phyloP scores from a whole-genome alignment of 2,888 invertebrate genomes.

The Nudaria mundana region DNA sequence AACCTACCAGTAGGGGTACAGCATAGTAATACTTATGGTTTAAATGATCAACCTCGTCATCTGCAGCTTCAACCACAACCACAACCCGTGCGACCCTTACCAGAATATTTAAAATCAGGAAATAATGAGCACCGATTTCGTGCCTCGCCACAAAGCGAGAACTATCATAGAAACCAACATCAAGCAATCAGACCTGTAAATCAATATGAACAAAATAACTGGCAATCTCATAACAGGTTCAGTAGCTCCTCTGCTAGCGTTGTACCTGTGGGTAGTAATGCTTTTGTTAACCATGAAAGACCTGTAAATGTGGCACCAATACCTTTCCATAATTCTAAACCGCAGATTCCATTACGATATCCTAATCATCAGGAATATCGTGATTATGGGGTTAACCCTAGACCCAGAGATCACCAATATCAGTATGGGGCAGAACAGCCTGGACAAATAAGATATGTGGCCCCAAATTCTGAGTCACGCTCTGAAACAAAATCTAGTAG shows the following conservation, averaged over 20 bases:
- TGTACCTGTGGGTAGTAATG: neutral
- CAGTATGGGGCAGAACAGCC: conserved; percentile 5
- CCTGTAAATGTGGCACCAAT: conserved; percentile 6
- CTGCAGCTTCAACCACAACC: too few species aligned
- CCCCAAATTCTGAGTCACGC: too few species aligned
- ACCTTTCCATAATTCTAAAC: conserved; percentile 4
- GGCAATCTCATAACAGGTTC: conserved; percentile 10
- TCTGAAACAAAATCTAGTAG: neutral
- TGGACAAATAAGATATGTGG: conserved; percentile 2
- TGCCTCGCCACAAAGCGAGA: too few species aligned
- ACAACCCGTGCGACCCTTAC: too few species aligned
- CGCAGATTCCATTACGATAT: neutral
- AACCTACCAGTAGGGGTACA: neutral
- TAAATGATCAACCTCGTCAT: too few species aligned
- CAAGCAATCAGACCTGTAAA: neutral
- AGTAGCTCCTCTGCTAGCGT: neutral
- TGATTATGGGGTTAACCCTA: neutral
- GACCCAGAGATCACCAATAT: neutral
- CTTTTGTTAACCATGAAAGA: neutral
- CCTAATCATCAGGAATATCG: neutral
- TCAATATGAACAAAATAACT: conserved; percentile 6
- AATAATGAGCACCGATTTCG: too few species aligned
- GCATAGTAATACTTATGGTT: too few species aligned
- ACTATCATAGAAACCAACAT: conserved; percentile 1
- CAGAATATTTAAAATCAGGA: too few species aligned